These are phyloP conservation scores for Cyanoliseus patagonus DNA, from an alignment of 2,113 vertebrate species.

Conservation along the genomic window DNA sequence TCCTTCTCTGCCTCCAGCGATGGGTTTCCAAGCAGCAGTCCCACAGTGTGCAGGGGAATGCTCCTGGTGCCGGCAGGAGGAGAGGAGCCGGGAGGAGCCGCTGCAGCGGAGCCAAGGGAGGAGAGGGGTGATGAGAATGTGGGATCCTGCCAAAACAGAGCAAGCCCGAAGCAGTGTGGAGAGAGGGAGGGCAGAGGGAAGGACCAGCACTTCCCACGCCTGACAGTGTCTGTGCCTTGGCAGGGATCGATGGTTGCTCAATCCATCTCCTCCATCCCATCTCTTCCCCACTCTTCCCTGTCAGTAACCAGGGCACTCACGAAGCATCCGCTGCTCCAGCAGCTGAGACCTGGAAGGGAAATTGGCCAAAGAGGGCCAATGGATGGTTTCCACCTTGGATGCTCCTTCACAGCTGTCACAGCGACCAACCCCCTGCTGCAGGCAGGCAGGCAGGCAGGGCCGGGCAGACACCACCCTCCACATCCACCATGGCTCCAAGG, in stretches of 20 bases:
- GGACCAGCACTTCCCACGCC: background rate
- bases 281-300: background rate
- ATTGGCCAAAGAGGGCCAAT: rapidly evolving
- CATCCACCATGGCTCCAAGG: background rate
- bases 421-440: rapidly evolving
- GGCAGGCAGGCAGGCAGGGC: background rate
- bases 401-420: rapidly evolving
- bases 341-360: background rate
- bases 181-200: background rate
- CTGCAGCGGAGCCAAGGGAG: background rate
- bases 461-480: rapidly evolving
- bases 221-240: background rate
- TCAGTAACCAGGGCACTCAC: background rate
- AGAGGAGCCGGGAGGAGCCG: background rate
- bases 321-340: rapidly evolving
- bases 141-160: conserved; percentile 41
- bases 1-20: background rate
- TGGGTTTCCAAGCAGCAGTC: background rate
- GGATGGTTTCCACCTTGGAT: background rate
- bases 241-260: background rate
- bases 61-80: background rate
- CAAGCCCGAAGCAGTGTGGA: background rate
- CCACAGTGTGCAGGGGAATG: background rate
- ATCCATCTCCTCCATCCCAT: rapidly evolving
- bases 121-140: conserved; percentile 20